phyloP scores from a whole-genome alignment of 2,113 vertebrate species.

The Calidris pugnax region DNA sequence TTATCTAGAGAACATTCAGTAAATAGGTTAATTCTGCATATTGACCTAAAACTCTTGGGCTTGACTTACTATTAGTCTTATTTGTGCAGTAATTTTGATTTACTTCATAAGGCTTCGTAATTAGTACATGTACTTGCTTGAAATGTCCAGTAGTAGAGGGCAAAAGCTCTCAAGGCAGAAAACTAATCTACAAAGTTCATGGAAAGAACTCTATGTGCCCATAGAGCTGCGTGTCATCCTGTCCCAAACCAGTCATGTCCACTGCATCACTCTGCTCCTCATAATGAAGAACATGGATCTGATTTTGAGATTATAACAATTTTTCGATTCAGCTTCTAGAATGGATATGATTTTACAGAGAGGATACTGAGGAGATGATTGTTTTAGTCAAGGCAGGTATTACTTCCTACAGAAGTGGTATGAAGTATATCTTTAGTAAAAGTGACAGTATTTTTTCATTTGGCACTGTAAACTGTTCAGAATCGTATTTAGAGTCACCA shows the following conservation, averaged over 20 bases:
- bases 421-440: background rate
- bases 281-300: background rate
- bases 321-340: background rate
- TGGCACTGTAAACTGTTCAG: background rate
- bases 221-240: background rate
- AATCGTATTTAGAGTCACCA: background rate
- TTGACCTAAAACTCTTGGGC: background rate
- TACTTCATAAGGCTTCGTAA: background rate
- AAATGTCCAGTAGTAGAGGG: background rate
- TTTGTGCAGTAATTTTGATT: conserved; percentile 15
- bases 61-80: background rate
- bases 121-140: background rate
- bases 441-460: background rate
- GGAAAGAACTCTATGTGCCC: background rate
- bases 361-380: background rate
- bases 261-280: background rate
- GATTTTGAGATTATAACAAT: background rate
- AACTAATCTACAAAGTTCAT: background rate
- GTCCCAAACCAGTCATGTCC: background rate
- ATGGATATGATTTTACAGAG: background rate
- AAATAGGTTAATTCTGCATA: background rate
- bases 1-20: conserved; percentile 21
- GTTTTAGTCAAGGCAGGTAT: background rate
- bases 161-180: background rate
- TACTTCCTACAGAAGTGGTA: background rate